These are phyloP conservation scores for Apodemia mormo DNA, from an alignment of 2,888 invertebrate species.

Conservation along the genomic window DNA sequence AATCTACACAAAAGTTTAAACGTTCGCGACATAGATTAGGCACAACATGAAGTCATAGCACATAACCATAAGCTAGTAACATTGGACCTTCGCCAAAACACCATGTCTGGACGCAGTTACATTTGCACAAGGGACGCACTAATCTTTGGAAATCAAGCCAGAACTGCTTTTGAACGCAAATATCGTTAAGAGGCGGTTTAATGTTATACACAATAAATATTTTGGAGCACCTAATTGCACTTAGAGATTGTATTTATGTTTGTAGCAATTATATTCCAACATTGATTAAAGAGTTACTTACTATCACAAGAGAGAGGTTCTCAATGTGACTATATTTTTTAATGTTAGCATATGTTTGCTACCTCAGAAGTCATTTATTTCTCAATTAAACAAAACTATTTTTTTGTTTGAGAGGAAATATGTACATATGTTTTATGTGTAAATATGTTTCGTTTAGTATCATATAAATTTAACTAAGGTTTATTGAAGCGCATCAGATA, in stretches of 20 bases:
- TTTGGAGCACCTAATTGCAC: slow-evolving; percentile 25
- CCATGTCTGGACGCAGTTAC: slow-evolving; percentile 65
- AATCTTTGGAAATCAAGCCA: slow-evolving; percentile 48
- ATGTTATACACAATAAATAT: slow-evolving; percentile 31
- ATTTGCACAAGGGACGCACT: slow-evolving; percentile 55
- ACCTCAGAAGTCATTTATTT: too few species aligned
- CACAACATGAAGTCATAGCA: slow-evolving; percentile 45
- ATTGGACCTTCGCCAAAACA: slow-evolving; percentile 65
- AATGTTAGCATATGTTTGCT: too few species aligned
- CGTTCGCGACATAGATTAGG: slow-evolving; percentile 27
- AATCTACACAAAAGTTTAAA: slow-evolving; percentile 31
- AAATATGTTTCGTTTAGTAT: too few species aligned
- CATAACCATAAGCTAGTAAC: slow-evolving; percentile 51
- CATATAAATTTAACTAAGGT: too few species aligned
- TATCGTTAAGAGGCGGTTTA: slow-evolving; percentile 37
- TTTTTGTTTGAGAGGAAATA: too few species aligned
- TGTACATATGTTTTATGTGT: too few species aligned
- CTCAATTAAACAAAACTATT: too few species aligned
- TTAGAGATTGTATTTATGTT: not conserved
- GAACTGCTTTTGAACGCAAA: slow-evolving; percentile 36
- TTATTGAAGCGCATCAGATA: too few species aligned
- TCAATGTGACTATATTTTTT: too few species aligned
- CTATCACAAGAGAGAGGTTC: too few species aligned
- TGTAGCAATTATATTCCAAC: not conserved
- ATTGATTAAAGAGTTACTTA: too few species aligned